Base-by-base conservation (phyloP, 2,113 vertebrate genomes). In the Charina bottae region DNA sequence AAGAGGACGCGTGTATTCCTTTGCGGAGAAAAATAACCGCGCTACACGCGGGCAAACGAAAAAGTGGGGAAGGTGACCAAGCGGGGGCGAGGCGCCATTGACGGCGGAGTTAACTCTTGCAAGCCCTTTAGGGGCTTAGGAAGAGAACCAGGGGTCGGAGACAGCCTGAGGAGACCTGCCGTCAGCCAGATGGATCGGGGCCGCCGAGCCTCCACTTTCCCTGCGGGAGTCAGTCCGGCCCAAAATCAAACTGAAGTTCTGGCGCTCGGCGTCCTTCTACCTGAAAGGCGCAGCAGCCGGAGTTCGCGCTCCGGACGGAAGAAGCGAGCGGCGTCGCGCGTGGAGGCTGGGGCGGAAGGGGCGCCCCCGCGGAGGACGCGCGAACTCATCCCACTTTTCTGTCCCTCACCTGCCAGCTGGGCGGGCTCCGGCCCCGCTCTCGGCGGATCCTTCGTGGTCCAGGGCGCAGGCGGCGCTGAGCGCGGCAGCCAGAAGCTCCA, bases 401-500 rank as follows among this genome's bases (percentile, higher is more conserved):
- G 17, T 37, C 49, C 23, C 96, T 97, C 95, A 97, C 97, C 97
- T 97, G 97, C 37, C 64, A 64, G 92, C 88, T 56, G 93, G 96
- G 95, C 97, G 96, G 93, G 96, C 95, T 95, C 95, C 96, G 58
- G 94, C 83, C 72, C 90, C 95, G 93, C 95, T 97, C 60, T 96
- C 96, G 46, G 95, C 95, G 86, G 95, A 88, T 90, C 97, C 96
- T 89, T 97, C 97, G 91, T 97, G 97, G 93, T 97, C 97, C 93
- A 97, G 93, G 19, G 97, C 97, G 95, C 97, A 97, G 92, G 97
- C 96, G 83, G 97, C 97, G 96, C 97, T 97, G 94, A 97, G 96
- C 15, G 97, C 97, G n/a, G 97, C 97, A 72, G 97, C 97, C 94
- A 97, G 95, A 68, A 97, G 96, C 96, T 97, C 97, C 97, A 97